Percentiles rank a stretch among this genome's conserved stretches.
Evolutionary conservation across 2,888 invertebrate species (phyloP).

Genomic region (Heliconius aoede): DNA sequence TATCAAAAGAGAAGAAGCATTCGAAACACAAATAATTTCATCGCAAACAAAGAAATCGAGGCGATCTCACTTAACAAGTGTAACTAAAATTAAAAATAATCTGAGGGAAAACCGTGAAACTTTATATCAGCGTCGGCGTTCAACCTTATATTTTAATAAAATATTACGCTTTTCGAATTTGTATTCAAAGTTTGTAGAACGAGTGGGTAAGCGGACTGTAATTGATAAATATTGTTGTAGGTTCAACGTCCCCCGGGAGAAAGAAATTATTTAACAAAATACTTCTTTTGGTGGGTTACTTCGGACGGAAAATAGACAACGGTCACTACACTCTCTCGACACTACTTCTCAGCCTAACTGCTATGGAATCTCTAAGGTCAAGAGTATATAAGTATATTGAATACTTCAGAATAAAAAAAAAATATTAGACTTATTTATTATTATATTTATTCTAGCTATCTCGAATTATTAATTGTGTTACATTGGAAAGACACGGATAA

Average conservation of each 20-base stretch:
- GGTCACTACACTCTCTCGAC: too few relatives aligned
- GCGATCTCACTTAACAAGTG: slow-evolving; percentile 48
- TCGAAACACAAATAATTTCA: slow-evolving; percentile 37
- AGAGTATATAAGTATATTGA: too few relatives aligned
- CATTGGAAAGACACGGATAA: too few relatives aligned
- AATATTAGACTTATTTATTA: too few relatives aligned
- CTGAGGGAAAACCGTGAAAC: slow-evolving; percentile 34
- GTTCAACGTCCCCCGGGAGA: not conserved
- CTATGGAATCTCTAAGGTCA: not conserved
- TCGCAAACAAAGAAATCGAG: slow-evolving; percentile 47
- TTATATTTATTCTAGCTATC: not conserved
- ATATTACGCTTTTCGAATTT: not conserved
- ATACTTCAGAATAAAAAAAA: not conserved
- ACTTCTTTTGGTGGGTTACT: too few relatives aligned
- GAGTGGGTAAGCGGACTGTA: not conserved
- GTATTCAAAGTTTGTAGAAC: not conserved
- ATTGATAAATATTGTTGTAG: not conserved
- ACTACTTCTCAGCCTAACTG: not conserved
- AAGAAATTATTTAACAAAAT: too few relatives aligned
- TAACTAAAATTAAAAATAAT: slow-evolving; percentile 49
- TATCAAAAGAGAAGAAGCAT: slow-evolving; percentile 32
- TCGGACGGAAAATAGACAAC: too few relatives aligned
- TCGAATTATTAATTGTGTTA: not conserved
- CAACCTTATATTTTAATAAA: slow-evolving; percentile 18
- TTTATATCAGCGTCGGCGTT: slow-evolving; percentile 34